phyloP scores from a whole-genome alignment of 2,113 vertebrate species.

The Seriola rivoliana region DNA sequence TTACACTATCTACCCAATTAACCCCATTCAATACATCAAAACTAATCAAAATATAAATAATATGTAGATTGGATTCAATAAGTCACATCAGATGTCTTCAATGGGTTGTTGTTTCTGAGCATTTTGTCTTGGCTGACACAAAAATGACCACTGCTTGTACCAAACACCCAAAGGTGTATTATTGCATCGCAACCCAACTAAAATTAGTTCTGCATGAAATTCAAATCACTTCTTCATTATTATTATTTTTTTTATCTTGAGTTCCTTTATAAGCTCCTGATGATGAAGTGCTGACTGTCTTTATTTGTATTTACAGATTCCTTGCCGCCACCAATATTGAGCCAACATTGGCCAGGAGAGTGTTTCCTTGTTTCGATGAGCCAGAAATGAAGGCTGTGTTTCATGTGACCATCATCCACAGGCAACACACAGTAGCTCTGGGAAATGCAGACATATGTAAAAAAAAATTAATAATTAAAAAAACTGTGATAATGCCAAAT shows the following conservation, averaged over 20 bases:
- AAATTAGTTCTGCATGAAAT: not conserved
- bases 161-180: too few species aligned
- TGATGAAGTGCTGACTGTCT: not conserved
- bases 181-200: too few species aligned
- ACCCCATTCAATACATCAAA: too few species aligned
- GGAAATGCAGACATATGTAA: conserved; percentile 80
- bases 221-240: not conserved
- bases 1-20: too few species aligned
- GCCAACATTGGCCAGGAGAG: conserved; percentile 86
- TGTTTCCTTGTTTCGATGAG: conserved; percentile 98
- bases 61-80: too few species aligned
- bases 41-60: too few species aligned
- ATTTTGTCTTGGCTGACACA: too few species aligned
- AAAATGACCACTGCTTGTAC: too few species aligned
- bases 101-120: too few species aligned
- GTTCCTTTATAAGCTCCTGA: not conserved
- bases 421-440: conserved; percentile 1
- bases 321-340: conserved; percentile 90
- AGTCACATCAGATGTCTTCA: too few species aligned
- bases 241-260: not conserved
- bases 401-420: conserved; percentile 86
- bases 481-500: not conserved
- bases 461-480: not conserved
- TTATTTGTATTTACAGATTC: conserved; percentile 79
- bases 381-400: conserved; percentile 94